Base-by-base conservation (phyloP, 2,797 vertebrate genomes). In the Sphenodon punctatus region DNA sequence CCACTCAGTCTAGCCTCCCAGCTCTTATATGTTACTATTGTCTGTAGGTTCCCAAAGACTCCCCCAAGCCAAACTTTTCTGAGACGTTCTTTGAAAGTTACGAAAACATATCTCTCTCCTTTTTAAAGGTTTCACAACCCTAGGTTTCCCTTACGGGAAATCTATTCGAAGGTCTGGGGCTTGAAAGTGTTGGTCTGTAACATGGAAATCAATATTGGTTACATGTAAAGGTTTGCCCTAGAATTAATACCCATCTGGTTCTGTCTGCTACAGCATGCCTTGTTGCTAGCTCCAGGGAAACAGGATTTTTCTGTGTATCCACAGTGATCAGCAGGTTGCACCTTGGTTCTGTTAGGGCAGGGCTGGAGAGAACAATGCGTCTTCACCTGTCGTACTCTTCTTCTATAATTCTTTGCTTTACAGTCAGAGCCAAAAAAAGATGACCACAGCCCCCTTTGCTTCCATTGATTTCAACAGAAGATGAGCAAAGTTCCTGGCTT, bases 21-120 rank as follows among this genome's bases (percentile, higher is more conserved):
- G 17, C 11, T 32, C 55, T 41, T 36, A 59, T 49, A n/a, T 66
- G 7, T 41, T 43, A n/a, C 0, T 0, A 1, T 0, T n/a, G 11
- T 66, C 48, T 45, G 8, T 2, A 8, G 27, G 67, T 69, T 61
- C 39, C 3, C 2, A 36, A 76, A 68, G 39, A 10, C 6, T 30
- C 4, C 20, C 30, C n/a, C 23, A 2, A 23, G 41, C 39, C 45
- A 64, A 36, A 60, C 8, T 8, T 42, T 49, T 19, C 34, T 34
- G 46, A n/a, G n/a, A n/a, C 7, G 77, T 34, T 58, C 38, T 34
- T 32, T 20, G n/a, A 53, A n/a, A 53, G 32, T 20, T 32, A 30
- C 49, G 25, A 49, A n/a, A 49, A 49, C 13, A 49, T 49, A n/a
- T 49, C 48, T 49, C n/a, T n/a, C 49, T 15, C 51, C 17, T 27